Base-by-base conservation (phyloP, 2,888 invertebrate genomes). In the Sarcophaga rosellei region DNA sequence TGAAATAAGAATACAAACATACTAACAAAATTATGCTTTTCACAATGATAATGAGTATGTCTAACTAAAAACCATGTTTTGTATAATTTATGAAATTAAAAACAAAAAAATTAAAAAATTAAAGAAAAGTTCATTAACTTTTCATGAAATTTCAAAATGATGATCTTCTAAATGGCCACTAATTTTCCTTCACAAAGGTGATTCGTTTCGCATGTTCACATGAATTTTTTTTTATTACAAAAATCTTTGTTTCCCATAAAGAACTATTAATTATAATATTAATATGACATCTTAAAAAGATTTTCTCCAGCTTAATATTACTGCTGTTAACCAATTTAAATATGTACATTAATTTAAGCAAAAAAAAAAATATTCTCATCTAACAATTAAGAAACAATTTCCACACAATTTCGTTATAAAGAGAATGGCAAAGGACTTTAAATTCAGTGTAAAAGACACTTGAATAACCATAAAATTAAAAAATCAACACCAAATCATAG, bases 51-150 rank as follows among this genome's bases (percentile, higher is more conserved):
- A 53, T 53, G 53, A 53, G 53, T 17, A 53, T 12, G 5, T 53
- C 12, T 53, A 53, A 1, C 17, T 4, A 17, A 15, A 53, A 53
- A 53, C 12, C 17, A 65, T 79, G 44, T 25, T 44, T 78, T 79
- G 53, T 1, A 57, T 65, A 79, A 59, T 65, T 65, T 79, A 47
- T 63, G 66, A 23, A 45, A 72, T 80, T 73, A 70, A 59, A 4
- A 61, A 61, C 3, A 21, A 53, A 53, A 53, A 53, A 35, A 0
- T 3, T 0, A 25, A 25, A n/a, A n/a, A n/a, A n/a, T n/a, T n/a
- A n/a, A n/a, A n/a, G n/a, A 21, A n/a, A 79, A 66, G 80, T 80
- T 80, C 80, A 63, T 80, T 65, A 45, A 59, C 73, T 80, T 80
- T 47, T 68, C 11, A 47, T 3, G 10, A 6, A 15, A 53, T 15